Evolutionary conservation across 2,797 vertebrate species (phyloP), one percentile per base, ranked within the genome.

Genomic region (Trachurus trachurus): DNA sequence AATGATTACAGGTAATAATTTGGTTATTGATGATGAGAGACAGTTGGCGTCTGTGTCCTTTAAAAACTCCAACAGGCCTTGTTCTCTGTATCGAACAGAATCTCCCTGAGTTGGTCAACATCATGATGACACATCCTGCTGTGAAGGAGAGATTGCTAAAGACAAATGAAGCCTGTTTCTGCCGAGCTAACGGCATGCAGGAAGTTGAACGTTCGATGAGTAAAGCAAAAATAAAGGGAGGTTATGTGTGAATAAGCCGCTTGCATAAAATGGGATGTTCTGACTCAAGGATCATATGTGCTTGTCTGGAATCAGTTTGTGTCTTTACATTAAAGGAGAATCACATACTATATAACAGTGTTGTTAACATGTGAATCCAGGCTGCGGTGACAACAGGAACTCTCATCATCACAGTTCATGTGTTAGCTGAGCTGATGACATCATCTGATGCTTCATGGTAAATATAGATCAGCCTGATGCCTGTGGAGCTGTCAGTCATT

Each of bases 41-140:
- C 10, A 52, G 3, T 22, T 22, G 12, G 21, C 12, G 10, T 52
- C 4, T 22, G 12, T 50, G n/a, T 22, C 21, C 50, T 52, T 52
- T 22, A 22, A 52, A 40, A 42, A 22, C 40, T 12, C 5, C 2
- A 45, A 49, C 12, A 6, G 1, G 17, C 17, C 19, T 2, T 54
- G 6, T 3, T 44, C 7, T 47, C 40, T 26, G 26, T 47, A 34
- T 63, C 11, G 39, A 16, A 29, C 9, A 54, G 50, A 45, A 60
- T 16, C 5, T 40, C 21, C 56, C 37, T 1, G 17, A 37, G 13
- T 71, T 44, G 42, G 13, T 34, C 61, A 59, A 45, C 34, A 44
- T 34, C 16, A 13, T 22, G 12, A 59, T 44, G 67, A 58, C 50
- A 77, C 52, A 71, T 71, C 75, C 75, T 47, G 31, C 17, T 45